These are phyloP conservation scores for Platorchestia sp. DNA, from an alignment of 1,140 invertebrate genomes.

Conservation along the genomic window DNA sequence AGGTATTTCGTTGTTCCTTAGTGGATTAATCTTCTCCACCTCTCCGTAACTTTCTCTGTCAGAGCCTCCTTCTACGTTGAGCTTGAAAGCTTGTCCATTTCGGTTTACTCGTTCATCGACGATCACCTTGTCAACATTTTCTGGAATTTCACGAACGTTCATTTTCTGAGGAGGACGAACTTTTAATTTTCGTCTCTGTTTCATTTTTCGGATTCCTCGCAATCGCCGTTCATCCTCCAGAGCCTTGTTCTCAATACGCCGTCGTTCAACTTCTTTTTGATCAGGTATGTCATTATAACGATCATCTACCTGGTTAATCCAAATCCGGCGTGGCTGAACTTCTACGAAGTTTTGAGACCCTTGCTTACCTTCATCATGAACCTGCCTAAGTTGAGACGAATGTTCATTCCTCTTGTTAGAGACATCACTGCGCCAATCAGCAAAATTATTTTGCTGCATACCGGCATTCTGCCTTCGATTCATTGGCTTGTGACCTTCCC, in stretches of 20 bases:
- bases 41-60: neutral
- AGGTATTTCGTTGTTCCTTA: conserved; percentile 14
- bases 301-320: neutral
- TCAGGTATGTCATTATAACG: neutral
- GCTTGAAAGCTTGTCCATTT: neutral
- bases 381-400: neutral
- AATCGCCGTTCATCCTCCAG: neutral
- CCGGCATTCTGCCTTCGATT: neutral
- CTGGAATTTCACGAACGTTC: neutral
- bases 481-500: neutral
- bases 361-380: neutral
- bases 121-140: neutral
- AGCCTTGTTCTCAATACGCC: neutral
- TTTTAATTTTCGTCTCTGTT: neutral
- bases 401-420: neutral
- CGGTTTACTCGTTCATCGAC: neutral
- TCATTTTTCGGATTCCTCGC: neutral
- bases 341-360: neutral
- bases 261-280: neutral
- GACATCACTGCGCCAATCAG: neutral
- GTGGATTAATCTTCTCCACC: neutral
- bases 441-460: neutral
- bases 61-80: neutral
- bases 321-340: neutral
- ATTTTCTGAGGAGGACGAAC: neutral